Evolutionary conservation across 2,888 invertebrate genomes (phyloP), one percentile per base, ranked within the genome.

Genomic region (Reticulitermes lucifugus): DNA sequence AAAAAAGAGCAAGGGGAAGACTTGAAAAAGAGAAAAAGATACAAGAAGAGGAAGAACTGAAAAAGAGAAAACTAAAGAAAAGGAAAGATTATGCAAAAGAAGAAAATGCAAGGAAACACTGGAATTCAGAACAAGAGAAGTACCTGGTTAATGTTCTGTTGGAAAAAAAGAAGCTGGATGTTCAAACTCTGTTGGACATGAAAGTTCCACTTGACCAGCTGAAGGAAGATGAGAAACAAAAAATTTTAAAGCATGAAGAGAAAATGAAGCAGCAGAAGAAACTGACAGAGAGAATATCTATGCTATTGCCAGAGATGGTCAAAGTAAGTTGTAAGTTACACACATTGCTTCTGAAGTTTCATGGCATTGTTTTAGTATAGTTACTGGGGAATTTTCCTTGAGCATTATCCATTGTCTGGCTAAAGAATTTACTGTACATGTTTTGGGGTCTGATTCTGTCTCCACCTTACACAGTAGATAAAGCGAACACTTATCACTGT

Each of bases 151-250:
- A 21, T 41, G 77, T 46, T n/a, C n/a, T 77, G 6, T n/a, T 77
- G 25, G 41, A 51, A 6, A 77, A 77, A 22, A 77, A 77, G 25
- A 43, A 77, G 7, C 22, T 77, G 12, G 41, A 77, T 46, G 77
- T 21, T n/a, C 14, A 21, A n/a, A n/a, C 35, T 35, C 22, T 77
- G n/a, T 0, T 77, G 12, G 10, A 46, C 22, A 77, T 46, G 46
- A 77, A 77, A 35, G 18, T 51, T 21, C 77, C 77, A 18, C n/a
- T 77, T 46, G 46, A 46, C n/a, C 9, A 77, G n/a, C 7, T 77
- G 4, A 46, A 46, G n/a, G 77, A 77, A 25, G 77, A 77, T n/a
- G 77, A 77, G 41, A n/a, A 14, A 46, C 35, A 25, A 77, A 77
- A 77, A 35, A 77, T 25, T n/a, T 22, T 41, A n/a, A 77, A 77